phyloP scores from a whole-genome alignment of 2,797 vertebrate species.

The Crocodylus rhombifer region DNA sequence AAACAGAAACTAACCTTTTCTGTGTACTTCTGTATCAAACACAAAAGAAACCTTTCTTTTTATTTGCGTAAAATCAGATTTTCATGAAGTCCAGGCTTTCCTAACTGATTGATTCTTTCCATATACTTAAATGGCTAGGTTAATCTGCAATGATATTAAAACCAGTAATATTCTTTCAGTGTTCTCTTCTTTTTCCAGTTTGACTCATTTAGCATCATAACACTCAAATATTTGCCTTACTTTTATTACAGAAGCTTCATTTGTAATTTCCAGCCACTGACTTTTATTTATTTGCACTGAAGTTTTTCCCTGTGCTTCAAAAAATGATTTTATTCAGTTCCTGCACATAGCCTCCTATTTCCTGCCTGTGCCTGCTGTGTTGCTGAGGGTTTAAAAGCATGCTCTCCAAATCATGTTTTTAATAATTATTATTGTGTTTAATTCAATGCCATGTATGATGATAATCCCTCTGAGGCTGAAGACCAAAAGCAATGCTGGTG shows the following conservation, averaged over 20 bases:
- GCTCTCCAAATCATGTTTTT: background rate
- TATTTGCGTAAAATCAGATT: background rate
- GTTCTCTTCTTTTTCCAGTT: rapidly evolving
- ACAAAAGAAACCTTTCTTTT: background rate
- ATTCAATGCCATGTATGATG: rapidly evolving
- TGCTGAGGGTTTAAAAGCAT: background rate
- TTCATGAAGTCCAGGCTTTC: no score
- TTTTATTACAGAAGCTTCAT: background rate
- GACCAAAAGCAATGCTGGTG: rapidly evolving
- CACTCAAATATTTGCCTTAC: background rate
- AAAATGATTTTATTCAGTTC: background rate
- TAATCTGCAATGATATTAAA: background rate
- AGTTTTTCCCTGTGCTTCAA: background rate
- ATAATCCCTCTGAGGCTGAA: background rate
- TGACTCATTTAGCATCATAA: background rate
- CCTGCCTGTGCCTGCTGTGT: background rate
- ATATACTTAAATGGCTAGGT: background rate
- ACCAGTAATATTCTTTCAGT: background rate
- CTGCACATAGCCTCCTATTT: background rate
- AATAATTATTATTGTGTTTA: background rate
- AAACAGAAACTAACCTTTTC: no score
- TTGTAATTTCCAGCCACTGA: background rate
- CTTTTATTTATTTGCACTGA: background rate
- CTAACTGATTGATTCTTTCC: background rate
- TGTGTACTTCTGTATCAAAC: background rate